phyloP scores from a whole-genome alignment of 2,888 invertebrate species.

The Hydraecia micacea region DNA sequence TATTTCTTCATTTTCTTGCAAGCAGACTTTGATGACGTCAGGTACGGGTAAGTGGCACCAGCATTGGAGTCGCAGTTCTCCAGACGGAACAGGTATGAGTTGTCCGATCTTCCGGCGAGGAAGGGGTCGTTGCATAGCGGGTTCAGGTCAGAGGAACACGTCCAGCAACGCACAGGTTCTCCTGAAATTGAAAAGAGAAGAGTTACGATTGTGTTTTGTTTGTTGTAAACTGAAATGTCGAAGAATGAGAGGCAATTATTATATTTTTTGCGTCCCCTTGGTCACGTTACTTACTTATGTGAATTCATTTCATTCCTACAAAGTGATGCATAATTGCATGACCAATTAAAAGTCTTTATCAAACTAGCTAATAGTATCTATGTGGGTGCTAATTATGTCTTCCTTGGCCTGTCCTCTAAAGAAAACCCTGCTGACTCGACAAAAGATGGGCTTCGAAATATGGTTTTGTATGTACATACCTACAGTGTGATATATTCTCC shows the following conservation, averaged over 20 bases:
- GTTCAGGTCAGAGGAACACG: constrained; percentile 93
- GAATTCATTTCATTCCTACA: neutral
- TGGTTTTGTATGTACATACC: neutral
- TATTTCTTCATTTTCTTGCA: constrained; percentile 94
- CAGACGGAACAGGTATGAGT: constrained; percentile 84
- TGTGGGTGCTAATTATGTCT: constrained; percentile 12
- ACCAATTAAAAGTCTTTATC: neutral
- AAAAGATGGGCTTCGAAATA: neutral
- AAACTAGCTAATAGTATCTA: constrained; percentile 7
- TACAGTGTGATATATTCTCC: neutral
- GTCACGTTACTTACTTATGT: neutral
- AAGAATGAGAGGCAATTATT: neutral
- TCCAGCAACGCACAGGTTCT: constrained; percentile 93
- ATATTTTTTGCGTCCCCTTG: neutral
- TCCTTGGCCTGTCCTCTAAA: constrained; percentile 21
- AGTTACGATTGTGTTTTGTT: constrained; percentile 19
- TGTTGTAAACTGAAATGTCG: neutral
- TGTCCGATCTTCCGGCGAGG: constrained; percentile 89
- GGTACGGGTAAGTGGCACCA: constrained; percentile 86
- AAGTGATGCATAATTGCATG: neutral
- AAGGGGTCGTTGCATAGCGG: constrained; percentile 94
- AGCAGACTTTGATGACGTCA: constrained; percentile 90
- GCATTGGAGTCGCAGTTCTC: constrained; percentile 88
- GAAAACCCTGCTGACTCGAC: constrained; percentile 15
- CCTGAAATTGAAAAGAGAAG: constrained; percentile 86